Evolutionary conservation across 2,113 vertebrate species (phyloP), one percentile per base, ranked within the genome.

Genomic region (Eudyptes chrysolophus): DNA sequence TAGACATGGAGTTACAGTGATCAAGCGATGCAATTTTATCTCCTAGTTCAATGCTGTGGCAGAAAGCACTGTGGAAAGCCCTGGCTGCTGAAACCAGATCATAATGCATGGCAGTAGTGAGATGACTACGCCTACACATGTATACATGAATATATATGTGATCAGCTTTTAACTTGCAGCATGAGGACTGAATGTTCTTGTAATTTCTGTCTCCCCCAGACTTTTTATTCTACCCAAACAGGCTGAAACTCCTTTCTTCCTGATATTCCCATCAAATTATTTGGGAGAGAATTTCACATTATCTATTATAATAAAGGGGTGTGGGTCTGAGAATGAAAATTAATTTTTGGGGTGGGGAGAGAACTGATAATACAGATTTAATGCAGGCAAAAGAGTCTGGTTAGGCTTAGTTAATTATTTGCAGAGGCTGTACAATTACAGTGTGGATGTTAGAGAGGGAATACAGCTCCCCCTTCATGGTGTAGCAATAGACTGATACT

Each of bases 391-490:
- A 74, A 52, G 5, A 49, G 17, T 57, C 52, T 75, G 13, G 32
- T 75, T 81, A 78, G 22, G 52, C 38, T 78, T 34, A 78, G 87
- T 80, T 94, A 95, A 95, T 95, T 89, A 91, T 92, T 89, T 85
- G 36, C 36, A 84, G 48, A 77, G n/a, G 9, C 44, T 52, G 12
- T 55, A 24, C 36, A 57, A 51, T 84, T 92, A 68, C 5, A 61
- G 16, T 0, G 0, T n/a, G 13, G 16, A 69, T 42, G 27, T 85
- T 44, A 57, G 42, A 65, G 40, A 82, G 32, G 61, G 57, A 94
- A 69, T 49, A 85, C 44, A 83, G 32, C 51, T 92, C 49, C 69
- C 51, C 57, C 34, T 76, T 92, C 12, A 13, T 30, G 16, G 65
- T 61, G 54, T 42, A 89, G 30, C 72, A 87, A 36, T 55, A 78